Base-by-base conservation (phyloP, 1,140 invertebrate genomes). In the Matsumurasca onukii region DNA sequence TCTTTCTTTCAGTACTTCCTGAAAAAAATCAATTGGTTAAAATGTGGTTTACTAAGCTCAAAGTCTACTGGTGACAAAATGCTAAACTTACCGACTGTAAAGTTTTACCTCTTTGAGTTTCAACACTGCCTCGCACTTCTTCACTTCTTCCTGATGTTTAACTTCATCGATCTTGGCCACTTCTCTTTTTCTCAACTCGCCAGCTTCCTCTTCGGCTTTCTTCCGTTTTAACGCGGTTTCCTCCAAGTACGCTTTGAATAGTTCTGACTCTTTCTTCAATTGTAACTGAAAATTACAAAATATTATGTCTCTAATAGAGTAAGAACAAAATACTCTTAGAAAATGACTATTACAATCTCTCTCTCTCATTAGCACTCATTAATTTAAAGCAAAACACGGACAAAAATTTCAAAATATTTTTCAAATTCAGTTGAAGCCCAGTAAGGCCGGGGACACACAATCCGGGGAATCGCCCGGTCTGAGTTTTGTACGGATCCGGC, bases 21-120 rank as follows among this genome's bases (percentile, higher is more conserved):
- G 24, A 9, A 52, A 59, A 59, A 22, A 59, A 27, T 25, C 15
- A 59, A n/a, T n/a, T n/a, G n/a, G n/a, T n/a, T n/a, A n/a, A n/a
- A n/a, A n/a, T n/a, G n/a, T n/a, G n/a, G n/a, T n/a, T 17, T 9
- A 39, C 5, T 39, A 39, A 39, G 5, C 34, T 39, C 34, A 9
- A 39, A 9, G 34, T 9, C 5, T 9, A 39, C n/a, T n/a, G n/a
- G n/a, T n/a, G 17, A 39, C 34, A 39, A 39, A 17, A 39, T 9
- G 5, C 5, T 17, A 39, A 9, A 39, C 34, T 9, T 39, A 17
- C 17, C 17, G 17, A 39, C 5, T 39, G 17, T 39, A 39, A 39
- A 39, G 17, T 39, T 39, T 39, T 27, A 59, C 55, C 55, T 59
- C 55, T 29, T 59, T 59, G 15, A 59, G 55, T 59, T 59, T 59